Evolutionary conservation across 2,888 invertebrate species (phyloP).

Genomic region (Pseudanteris insignis): DNA sequence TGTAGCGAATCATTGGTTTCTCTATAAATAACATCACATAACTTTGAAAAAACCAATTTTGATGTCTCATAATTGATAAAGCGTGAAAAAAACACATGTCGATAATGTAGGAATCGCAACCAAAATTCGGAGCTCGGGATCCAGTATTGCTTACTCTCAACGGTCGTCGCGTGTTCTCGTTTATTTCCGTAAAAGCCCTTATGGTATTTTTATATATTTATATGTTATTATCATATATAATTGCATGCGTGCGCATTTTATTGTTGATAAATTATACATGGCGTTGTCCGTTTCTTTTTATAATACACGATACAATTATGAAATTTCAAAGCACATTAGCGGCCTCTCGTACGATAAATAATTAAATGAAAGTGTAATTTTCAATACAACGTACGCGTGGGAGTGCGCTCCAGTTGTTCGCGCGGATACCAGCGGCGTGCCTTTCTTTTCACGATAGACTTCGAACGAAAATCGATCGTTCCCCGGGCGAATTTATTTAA

Average conservation of each 20-base stretch:
- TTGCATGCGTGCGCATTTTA: background rate
- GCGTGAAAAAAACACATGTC: too few relatives aligned
- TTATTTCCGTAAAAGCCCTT: constrained; percentile 33
- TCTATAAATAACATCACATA: too few relatives aligned
- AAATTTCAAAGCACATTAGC: constrained; percentile 29
- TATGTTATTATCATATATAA: too few relatives aligned
- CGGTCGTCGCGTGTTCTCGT: constrained; percentile 12
- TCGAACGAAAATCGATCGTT: constrained; percentile 29
- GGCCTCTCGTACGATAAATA: constrained; percentile 33
- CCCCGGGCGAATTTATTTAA: constrained; percentile 23
- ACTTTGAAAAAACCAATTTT: too few relatives aligned
- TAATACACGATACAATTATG: constrained; percentile 17
- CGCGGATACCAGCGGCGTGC: constrained; percentile 13
- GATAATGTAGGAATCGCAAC: too few relatives aligned
- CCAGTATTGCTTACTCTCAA: too few relatives aligned
- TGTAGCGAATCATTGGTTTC: too few relatives aligned
- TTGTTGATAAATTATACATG: constrained; percentile 6
- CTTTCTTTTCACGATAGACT: constrained; percentile 24
- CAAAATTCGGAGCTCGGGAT: too few relatives aligned
- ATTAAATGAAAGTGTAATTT: constrained; percentile 31
- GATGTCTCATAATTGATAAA: too few relatives aligned
- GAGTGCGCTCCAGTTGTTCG: constrained; percentile 20
- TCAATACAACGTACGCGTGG: constrained; percentile 19
- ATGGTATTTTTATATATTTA: constrained; percentile 23
- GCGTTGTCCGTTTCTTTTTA: constrained; percentile 17